Percentiles rank a stretch among this genome's conserved stretches.
These are phyloP conservation scores for Coranthus polyacanthus DNA, from an alignment of 2,797 vertebrate species.

Conservation along the genomic window DNA sequence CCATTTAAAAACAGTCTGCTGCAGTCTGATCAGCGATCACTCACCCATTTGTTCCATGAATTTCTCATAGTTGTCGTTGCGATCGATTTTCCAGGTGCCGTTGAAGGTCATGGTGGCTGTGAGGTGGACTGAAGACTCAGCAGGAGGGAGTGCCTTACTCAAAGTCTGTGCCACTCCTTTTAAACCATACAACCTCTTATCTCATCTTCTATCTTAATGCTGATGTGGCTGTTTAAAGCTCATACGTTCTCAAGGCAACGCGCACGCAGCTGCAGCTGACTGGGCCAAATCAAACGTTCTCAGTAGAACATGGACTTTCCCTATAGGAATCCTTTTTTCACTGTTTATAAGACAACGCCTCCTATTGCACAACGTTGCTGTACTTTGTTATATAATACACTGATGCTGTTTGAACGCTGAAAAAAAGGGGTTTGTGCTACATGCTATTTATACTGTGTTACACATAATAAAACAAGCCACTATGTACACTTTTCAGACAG, in stretches of 20 bases:
- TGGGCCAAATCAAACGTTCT: conserved; percentile 3
- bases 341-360: no score
- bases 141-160: conserved; percentile 56
- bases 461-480: not conserved
- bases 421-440: no score
- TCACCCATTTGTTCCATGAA: conserved; percentile 98
- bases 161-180: conserved; percentile 48
- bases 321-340: no score
- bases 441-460: no score
- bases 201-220: conserved; percentile 72
- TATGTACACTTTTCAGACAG: not conserved
- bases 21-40: conserved; percentile 42
- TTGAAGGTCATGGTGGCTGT: conserved; percentile 89
- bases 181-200: conserved; percentile 84
- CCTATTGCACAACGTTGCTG: no score
- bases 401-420: no score
- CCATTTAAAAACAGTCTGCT: not conserved
- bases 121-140: conserved; percentile 45
- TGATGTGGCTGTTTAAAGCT: conserved; percentile 94
- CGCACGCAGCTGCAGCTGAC: conserved; percentile 11
- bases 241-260: conserved; percentile 56
- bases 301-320: not conserved
- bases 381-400: no score
- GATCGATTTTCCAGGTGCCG: conserved; percentile 92
- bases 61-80: conserved; percentile 94